phyloP scores from a whole-genome alignment of 2,888 invertebrate species.

The Embidobia sp. region DNA sequence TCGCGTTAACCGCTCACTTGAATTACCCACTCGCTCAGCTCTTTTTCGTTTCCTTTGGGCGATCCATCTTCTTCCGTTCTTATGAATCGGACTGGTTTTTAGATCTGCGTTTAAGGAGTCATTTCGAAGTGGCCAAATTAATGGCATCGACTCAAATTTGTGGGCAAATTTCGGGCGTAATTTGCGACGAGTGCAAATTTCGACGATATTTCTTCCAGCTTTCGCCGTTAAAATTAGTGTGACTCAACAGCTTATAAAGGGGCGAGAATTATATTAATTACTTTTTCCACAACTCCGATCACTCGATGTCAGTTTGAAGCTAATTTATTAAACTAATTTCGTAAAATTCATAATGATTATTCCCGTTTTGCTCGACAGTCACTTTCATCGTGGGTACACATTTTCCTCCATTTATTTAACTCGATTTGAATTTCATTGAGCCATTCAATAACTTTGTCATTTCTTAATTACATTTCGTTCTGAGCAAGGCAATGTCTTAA shows the following conservation, averaged over 20 bases:
- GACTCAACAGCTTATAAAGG: no score
- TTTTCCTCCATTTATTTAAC: constrained; percentile 36
- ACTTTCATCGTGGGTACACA: constrained; percentile 5
- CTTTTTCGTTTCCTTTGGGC: constrained; percentile 23
- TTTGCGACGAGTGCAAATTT: no score
- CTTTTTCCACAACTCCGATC: constrained; percentile 25
- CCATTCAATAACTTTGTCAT: constrained; percentile 47
- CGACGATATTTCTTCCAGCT: no score
- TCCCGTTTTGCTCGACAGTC: constrained; percentile 14
- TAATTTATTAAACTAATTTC: constrained; percentile 56
- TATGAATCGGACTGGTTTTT: no score
- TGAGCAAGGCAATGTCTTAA: neutral
- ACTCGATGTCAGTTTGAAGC: constrained; percentile 29
- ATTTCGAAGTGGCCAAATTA: no score
- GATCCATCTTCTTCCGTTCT: constrained; percentile 1
- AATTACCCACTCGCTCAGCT: constrained; percentile 65
- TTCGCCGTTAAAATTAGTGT: no score
- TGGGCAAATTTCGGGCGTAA: no score
- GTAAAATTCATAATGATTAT: constrained; percentile 47
- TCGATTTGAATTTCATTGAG: constrained; percentile 1
- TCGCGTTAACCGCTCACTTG: constrained; percentile 73
- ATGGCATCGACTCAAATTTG: no score
- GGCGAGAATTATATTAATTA: constrained; percentile 47
- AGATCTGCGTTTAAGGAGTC: no score
- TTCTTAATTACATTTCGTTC: constrained; percentile 38